A percentile compares a stretch with the other conserved stretches of the same genome.
Conservation (phyloP, 1,140 invertebrate genomes). For the Zophobas morio region DNA sequence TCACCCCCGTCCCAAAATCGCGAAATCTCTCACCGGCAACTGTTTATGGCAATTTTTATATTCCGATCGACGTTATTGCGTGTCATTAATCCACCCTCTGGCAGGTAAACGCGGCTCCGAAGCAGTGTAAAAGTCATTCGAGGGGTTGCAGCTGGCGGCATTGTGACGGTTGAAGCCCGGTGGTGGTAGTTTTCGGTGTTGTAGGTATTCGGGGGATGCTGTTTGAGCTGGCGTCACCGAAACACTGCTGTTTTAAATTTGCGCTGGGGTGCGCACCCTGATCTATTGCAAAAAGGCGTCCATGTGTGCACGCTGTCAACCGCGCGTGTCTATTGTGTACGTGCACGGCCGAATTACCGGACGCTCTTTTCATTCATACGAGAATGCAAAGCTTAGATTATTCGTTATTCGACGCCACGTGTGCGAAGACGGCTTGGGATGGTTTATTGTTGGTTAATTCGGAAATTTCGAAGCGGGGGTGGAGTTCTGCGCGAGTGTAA, state of each 20-base stretch:
- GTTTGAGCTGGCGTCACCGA: neutral
- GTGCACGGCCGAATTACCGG: slow-evolving; percentile 40
- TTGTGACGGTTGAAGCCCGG: slow-evolving; percentile 5
- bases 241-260: slow-evolving; percentile 21
- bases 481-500: too few relatives aligned
- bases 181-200: neutral
- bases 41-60: too few relatives aligned
- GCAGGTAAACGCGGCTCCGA: slow-evolving; percentile 16
- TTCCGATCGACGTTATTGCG: neutral
- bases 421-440: neutral
- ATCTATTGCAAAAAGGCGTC: slow-evolving; percentile 60
- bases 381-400: slow-evolving; percentile 11
- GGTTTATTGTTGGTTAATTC: too few relatives aligned
- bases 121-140: slow-evolving; percentile 20
- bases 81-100: neutral
- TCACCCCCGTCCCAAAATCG: too few relatives aligned
- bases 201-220: neutral
- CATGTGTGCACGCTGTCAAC: slow-evolving; percentile 62
- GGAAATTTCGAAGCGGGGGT: too few relatives aligned
- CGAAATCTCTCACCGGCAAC: too few relatives aligned
- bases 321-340: slow-evolving; percentile 60
- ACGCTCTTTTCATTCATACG: slow-evolving; percentile 21
- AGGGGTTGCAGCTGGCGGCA: slow-evolving; percentile 12
- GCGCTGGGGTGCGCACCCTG: slow-evolving; percentile 32
- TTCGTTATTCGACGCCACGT: slow-evolving; percentile 46